Evolutionary conservation across 2,888 invertebrate genomes (phyloP), one percentile per base, ranked within the genome.

Genomic region (Gnatocerus cornutus): DNA sequence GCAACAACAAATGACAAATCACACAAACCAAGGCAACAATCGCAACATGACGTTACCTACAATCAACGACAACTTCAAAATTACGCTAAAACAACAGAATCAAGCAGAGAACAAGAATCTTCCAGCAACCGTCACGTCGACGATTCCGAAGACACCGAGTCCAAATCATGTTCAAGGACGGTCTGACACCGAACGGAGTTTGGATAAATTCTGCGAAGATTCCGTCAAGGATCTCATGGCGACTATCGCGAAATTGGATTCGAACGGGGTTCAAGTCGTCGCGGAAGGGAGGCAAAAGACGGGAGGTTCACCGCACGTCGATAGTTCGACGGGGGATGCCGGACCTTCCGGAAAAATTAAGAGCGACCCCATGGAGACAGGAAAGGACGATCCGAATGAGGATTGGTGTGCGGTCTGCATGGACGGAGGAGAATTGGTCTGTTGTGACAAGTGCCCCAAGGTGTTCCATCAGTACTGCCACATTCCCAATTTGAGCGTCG

Each of bases 331-430:
- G 10, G 76, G 75, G n/a, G 73, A 74, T 37, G 68, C 77, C 4
- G 63, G 69, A 46, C 77, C 74, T 59, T 45, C 61, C 2, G 66
- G 53, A 3, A 66, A 70, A 29, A 76, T 81, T 56, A 84, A 84
- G 69, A 81, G 78, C 14, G 84, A 84, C 72, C 76, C 81, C 37
- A 78, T 81, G 70, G 84, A 84, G 70, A 80, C 82, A 72, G 84
- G 87, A 69, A 90, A 91, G 84, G 92, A 92, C 79, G 97, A 97
- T 88, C 96, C 96, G 64, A 97, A 96, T 86, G 97, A 98, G 86
- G 97, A 97, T 87, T 96, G 96, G 93, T 98, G 97, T 86, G 95
- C 96, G 68, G 96, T 97, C 37, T 98, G 97, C 86, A 93, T 96
- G 91, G 96, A 97, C 86, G 96, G 97, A 52, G 97, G 97, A 37